These are phyloP conservation scores for Catajapyx aquilonaris DNA, from an alignment of 1,140 invertebrate genomes.

Conservation along the genomic window DNA sequence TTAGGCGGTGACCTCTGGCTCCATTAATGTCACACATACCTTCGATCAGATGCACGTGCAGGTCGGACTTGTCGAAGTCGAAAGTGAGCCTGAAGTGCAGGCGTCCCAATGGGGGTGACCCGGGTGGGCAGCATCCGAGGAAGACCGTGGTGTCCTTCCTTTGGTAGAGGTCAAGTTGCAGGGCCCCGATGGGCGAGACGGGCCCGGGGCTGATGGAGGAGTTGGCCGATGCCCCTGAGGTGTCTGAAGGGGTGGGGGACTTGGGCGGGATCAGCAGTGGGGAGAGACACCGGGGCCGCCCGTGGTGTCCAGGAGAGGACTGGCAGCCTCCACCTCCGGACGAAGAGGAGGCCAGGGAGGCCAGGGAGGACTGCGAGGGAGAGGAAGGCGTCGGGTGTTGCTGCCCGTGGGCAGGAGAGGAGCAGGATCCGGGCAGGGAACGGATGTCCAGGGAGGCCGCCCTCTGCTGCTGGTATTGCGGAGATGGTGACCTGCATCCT, in stretches of 20 bases:
- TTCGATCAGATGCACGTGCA: slow-evolving; percentile 72
- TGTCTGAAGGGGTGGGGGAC: slow-evolving; percentile 16
- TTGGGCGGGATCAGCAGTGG: slow-evolving; percentile 39
- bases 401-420: slow-evolving; percentile 22
- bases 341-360: slow-evolving; percentile 31
- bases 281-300: slow-evolving; percentile 33
- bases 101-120: slow-evolving; percentile 40
- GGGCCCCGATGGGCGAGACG: slow-evolving; percentile 53
- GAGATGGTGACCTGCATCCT: slow-evolving; percentile 39
- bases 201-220: slow-evolving; percentile 16
- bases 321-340: too few species aligned
- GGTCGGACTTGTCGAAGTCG: slow-evolving; percentile 69
- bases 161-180: slow-evolving; percentile 67
- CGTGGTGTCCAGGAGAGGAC: slow-evolving; percentile 4
- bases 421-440: slow-evolving; percentile 41
- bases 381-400: slow-evolving; percentile 18
- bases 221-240: slow-evolving; percentile 7
- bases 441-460: slow-evolving; percentile 22
- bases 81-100: slow-evolving; percentile 70
- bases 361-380: slow-evolving; percentile 33
- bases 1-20: too few species aligned
- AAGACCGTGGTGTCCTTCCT: slow-evolving; percentile 48
- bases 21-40: too few species aligned
- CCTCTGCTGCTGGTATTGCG: slow-evolving; percentile 23
- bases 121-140: slow-evolving; percentile 27